Evolutionary conservation across 2,888 invertebrate genomes (phyloP).

Genomic region (Didymodactylos carnosus): DNA sequence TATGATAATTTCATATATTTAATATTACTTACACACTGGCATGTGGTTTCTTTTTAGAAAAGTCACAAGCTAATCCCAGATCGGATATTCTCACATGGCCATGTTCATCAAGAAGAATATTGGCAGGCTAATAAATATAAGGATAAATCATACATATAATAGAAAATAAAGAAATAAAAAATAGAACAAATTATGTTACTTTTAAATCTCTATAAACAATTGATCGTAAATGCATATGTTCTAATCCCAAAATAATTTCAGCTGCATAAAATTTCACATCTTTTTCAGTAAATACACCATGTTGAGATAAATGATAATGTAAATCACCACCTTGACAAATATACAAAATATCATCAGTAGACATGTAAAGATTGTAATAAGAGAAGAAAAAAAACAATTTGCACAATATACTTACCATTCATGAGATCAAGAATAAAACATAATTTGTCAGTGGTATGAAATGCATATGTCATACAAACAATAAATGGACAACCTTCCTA

Average conservation of each 20-base stretch:
- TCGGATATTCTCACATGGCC: conserved; percentile 98
- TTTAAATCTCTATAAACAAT: conserved; percentile 70
- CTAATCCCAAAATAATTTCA: conserved; percentile 82
- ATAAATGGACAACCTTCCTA: conserved; percentile 97
- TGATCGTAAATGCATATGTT: conserved; percentile 95
- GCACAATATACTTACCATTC: conserved; percentile 54
- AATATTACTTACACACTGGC: no score
- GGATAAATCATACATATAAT: no score
- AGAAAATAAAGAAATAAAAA: no score
- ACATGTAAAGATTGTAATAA: no score
- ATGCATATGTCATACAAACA: conserved; percentile 99
- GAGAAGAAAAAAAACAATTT: no score
- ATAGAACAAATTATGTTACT: not conserved
- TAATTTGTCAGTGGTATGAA: conserved; percentile 90
- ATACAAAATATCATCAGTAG: no score
- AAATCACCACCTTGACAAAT: conserved; percentile 58
- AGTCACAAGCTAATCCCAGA: conserved; percentile 93
- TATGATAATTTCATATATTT: no score
- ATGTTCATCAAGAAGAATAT: conserved; percentile 91
- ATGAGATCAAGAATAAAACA: conserved; percentile 98
- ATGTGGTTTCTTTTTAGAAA: conserved; percentile 96
- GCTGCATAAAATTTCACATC: conserved; percentile 99
- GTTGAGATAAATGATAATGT: conserved; percentile 94
- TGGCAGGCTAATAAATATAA: conserved; percentile 51
- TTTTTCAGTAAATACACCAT: conserved; percentile 91